Percentiles rank a stretch among this genome's conserved stretches.
Conservation (phyloP, 2,797 vertebrate species). For the Psittacula echo region DNA sequence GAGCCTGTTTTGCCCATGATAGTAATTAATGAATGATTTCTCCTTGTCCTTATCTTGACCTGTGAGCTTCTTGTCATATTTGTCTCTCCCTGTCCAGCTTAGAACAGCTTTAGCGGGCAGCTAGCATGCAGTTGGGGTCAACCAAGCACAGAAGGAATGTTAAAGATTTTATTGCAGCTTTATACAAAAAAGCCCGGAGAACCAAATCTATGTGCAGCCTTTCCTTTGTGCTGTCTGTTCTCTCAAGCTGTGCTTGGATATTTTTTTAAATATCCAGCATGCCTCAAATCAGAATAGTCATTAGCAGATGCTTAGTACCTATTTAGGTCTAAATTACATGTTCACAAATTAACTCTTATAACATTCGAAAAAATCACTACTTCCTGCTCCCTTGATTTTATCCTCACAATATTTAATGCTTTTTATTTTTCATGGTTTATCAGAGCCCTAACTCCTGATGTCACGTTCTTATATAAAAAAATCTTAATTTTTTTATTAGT, state of each 20-base stretch:
- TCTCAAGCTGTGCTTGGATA: not conserved
- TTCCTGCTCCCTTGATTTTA: not conserved
- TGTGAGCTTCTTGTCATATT: not conserved
- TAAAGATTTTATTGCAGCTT: not conserved
- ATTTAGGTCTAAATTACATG: not conserved
- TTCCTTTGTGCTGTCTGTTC: not conserved
- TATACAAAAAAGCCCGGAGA: not conserved
- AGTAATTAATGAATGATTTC: not conserved
- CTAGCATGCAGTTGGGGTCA: not conserved
- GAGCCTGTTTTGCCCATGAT: not conserved
- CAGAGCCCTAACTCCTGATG: not conserved
- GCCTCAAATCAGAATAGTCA: constrained; percentile 15
- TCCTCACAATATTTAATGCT: not conserved
- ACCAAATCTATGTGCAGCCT: not conserved
- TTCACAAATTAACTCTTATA: not conserved
- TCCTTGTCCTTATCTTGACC: not conserved
- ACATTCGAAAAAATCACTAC: not conserved
- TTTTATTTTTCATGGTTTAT: not conserved
- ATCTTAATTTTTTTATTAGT: not conserved
- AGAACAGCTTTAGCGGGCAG: not conserved
- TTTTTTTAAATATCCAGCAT: constrained; percentile 19
- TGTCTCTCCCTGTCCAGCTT: not conserved
- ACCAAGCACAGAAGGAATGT: not conserved
- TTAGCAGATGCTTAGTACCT: constrained; percentile 21
- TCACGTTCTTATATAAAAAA: not conserved